Percentiles rank a stretch among this genome's conserved stretches.
Conservation (phyloP, 2,888 invertebrate species). For the Girardia tigrina region DNA sequence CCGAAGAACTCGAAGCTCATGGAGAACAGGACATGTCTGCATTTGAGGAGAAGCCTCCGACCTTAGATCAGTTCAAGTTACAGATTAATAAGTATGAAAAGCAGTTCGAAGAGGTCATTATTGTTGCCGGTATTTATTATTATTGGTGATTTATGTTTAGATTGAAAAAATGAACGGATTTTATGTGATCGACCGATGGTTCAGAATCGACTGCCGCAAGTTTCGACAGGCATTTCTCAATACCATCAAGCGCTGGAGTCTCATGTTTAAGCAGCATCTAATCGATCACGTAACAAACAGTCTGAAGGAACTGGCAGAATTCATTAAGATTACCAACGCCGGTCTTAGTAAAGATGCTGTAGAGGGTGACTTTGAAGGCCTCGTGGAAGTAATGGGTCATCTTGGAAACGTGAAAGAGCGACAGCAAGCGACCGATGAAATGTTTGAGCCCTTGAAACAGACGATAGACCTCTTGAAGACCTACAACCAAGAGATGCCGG, state of each 20-base stretch:
- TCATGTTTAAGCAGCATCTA: slow-evolving; percentile 85
- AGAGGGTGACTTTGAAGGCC: slow-evolving; percentile 74
- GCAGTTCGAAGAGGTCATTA: slow-evolving; percentile 65
- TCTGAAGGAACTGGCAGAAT: slow-evolving; percentile 68
- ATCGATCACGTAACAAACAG: slow-evolving; percentile 71
- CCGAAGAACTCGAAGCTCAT: slow-evolving; percentile 71
- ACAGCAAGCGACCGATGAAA: slow-evolving; percentile 71
- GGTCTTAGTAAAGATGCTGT: slow-evolving; percentile 65
- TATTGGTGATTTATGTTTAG: neutral
- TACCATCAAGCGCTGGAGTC: slow-evolving; percentile 79
- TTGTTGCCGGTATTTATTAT: neutral
- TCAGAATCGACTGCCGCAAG: slow-evolving; percentile 72
- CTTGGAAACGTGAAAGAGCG: slow-evolving; percentile 80
- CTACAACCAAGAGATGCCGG: slow-evolving; percentile 88
- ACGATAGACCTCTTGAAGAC: slow-evolving; percentile 79
- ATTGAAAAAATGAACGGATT: slow-evolving; percentile 64
- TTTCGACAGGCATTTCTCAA: slow-evolving; percentile 78
- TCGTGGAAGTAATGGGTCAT: slow-evolving; percentile 83
- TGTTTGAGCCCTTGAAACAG: slow-evolving; percentile 83
- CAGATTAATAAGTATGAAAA: slow-evolving; percentile 85
- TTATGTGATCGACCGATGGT: slow-evolving; percentile 76
- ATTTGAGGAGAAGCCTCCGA: slow-evolving; percentile 59
- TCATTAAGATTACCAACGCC: slow-evolving; percentile 73
- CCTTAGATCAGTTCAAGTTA: slow-evolving; percentile 76
- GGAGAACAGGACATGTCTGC: slow-evolving; percentile 60